These are phyloP conservation scores for Prionace glauca DNA, from an alignment of 2,797 vertebrate genomes.

Conservation along the genomic window DNA sequence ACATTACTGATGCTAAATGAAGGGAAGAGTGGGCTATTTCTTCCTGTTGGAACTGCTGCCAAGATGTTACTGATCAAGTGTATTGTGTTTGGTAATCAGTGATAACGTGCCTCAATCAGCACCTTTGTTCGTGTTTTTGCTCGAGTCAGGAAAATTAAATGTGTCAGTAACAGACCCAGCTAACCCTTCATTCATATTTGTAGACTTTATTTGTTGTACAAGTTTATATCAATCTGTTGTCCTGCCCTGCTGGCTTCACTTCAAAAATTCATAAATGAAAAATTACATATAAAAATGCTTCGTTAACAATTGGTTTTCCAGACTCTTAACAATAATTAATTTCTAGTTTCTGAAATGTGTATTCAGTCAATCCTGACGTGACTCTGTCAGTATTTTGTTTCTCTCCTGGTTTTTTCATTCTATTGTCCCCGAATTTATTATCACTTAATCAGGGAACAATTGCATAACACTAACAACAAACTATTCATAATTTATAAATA, in stretches of 20 bases:
- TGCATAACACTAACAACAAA: background rate
- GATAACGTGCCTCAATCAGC: background rate
- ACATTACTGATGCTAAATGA: background rate
- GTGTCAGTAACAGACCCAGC: background rate
- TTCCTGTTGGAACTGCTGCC: background rate
- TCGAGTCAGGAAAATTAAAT: background rate
- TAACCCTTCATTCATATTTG: background rate
- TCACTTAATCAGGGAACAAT: background rate
- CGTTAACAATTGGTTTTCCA: background rate
- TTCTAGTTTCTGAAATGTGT: background rate
- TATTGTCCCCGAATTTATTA: background rate
- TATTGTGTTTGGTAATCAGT: background rate
- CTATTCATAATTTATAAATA: constrained; percentile 36
- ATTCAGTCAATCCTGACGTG: background rate
- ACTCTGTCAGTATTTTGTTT: background rate
- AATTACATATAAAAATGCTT: background rate
- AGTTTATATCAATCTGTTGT: background rate
- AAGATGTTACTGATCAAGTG: no score
- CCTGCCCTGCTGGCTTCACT: background rate
- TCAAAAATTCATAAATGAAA: background rate
- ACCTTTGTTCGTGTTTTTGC: background rate
- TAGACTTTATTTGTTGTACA: background rate
- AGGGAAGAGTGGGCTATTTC: background rate
- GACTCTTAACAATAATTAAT: background rate
- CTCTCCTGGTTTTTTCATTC: background rate